These are phyloP conservation scores for Venturia canescens DNA, from an alignment of 1,140 invertebrate genomes.

Conservation along the genomic window DNA sequence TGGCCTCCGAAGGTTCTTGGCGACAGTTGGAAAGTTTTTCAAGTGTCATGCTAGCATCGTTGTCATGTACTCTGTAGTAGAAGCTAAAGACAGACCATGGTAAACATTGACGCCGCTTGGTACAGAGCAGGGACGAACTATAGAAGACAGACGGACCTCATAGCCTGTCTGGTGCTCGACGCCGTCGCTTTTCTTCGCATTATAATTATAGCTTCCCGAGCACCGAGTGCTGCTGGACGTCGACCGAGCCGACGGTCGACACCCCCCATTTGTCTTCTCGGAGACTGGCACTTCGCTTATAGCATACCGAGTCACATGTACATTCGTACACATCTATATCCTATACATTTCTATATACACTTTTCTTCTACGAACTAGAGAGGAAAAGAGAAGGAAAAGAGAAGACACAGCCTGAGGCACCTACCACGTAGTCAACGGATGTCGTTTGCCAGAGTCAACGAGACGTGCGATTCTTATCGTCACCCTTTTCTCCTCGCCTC, in stretches of 20 bases:
- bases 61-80: not conserved
- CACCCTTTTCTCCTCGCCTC: conserved; percentile 54
- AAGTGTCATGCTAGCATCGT: not conserved
- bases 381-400: not conserved
- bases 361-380: not conserved
- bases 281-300: conserved; percentile 62
- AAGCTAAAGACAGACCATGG: not conserved
- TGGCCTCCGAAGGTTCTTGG: not conserved
- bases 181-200: conserved; percentile 41
- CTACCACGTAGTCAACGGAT: conserved; percentile 60
- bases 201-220: conserved; percentile 58
- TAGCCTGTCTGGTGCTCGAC: conserved; percentile 36
- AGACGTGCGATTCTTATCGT: conserved; percentile 63
- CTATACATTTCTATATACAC: not conserved
- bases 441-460: conserved; percentile 55
- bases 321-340: not conserved
- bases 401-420: conserved; percentile 53
- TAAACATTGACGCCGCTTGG: not conserved
- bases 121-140: not conserved
- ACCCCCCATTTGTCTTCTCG: conserved; percentile 60
- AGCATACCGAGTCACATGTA: conserved; percentile 56
- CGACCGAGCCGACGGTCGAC: conserved; percentile 52
- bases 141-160: not conserved
- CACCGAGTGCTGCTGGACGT: conserved; percentile 40
- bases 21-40: conserved; percentile 6